A percentile compares a stretch with the other conserved stretches of the same genome.
These are phyloP conservation scores for Zaprionus camerounensis DNA, from an alignment of 1,140 invertebrate genomes.

Conservation along the genomic window DNA sequence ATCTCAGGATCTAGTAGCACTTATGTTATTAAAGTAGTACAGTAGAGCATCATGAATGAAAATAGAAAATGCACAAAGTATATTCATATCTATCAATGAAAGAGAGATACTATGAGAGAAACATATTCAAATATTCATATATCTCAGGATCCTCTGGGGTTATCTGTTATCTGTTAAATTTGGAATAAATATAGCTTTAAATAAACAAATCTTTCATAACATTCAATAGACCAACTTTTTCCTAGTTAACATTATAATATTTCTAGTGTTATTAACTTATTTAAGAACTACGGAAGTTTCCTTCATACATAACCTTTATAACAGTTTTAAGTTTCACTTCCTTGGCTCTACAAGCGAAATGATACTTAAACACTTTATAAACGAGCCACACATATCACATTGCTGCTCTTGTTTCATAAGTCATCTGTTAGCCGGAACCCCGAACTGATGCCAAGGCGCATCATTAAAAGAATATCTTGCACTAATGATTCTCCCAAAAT, in stretches of 20 bases:
- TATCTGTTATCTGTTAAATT: background rate
- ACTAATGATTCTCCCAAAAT: slow-evolving; percentile 65
- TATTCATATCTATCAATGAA: no score
- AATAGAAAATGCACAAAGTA: no score
- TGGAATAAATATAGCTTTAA: background rate
- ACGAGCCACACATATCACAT: background rate
- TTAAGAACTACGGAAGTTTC: no score
- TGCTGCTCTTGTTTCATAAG: background rate
- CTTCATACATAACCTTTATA: background rate
- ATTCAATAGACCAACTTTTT: background rate
- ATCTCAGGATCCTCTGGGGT: background rate
- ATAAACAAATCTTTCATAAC: background rate
- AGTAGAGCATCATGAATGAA: no score
- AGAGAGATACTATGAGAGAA: no score
- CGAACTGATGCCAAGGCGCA: slow-evolving; percentile 14
- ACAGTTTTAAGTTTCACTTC: background rate
- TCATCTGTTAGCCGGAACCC: slow-evolving; percentile 23
- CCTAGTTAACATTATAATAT: background rate
- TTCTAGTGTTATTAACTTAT: background rate
- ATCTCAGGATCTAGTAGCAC: background rate
- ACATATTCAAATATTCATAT: background rate
- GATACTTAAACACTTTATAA: background rate
- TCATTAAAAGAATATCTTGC: slow-evolving; percentile 42
- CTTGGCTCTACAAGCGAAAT: background rate
- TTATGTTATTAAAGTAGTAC: background rate